Evolutionary conservation across 2,113 vertebrate species (phyloP).

Genomic region (Colinus virginianus): DNA sequence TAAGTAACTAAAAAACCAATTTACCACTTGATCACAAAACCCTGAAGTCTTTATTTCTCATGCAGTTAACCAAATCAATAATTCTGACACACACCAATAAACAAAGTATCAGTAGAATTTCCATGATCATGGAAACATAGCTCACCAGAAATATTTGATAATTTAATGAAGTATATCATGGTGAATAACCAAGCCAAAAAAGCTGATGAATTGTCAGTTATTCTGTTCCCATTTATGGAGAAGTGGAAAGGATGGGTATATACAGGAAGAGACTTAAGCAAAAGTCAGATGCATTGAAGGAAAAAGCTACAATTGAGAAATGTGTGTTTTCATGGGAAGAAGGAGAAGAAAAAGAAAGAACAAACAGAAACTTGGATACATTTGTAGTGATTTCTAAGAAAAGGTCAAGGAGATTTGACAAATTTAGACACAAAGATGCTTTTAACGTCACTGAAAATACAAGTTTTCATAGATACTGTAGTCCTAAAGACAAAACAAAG

Average conservation of each 20-base stretch:
- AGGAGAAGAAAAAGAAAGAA: neutral
- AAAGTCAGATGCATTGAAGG: neutral
- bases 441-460: neutral
- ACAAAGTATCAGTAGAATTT: neutral
- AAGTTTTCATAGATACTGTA: neutral
- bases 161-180: neutral
- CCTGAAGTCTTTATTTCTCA: constrained; percentile 10
- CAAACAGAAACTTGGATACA: neutral
- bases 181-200: neutral
- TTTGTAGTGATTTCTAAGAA: neutral
- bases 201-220: neutral
- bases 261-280: neutral
- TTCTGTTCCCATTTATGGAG: neutral
- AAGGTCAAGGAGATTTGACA: neutral
- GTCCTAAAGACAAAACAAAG: neutral
- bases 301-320: neutral
- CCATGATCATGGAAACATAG: neutral
- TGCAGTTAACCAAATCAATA: constrained; percentile 32
- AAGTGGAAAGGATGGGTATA: neutral
- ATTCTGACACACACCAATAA: neutral
- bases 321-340: neutral
- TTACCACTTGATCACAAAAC: constrained; percentile 23
- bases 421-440: neutral
- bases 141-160: neutral
- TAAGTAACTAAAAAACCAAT: constrained; percentile 37